phyloP scores from a whole-genome alignment of 2,888 invertebrate species.

The Xestia c-nigrum region DNA sequence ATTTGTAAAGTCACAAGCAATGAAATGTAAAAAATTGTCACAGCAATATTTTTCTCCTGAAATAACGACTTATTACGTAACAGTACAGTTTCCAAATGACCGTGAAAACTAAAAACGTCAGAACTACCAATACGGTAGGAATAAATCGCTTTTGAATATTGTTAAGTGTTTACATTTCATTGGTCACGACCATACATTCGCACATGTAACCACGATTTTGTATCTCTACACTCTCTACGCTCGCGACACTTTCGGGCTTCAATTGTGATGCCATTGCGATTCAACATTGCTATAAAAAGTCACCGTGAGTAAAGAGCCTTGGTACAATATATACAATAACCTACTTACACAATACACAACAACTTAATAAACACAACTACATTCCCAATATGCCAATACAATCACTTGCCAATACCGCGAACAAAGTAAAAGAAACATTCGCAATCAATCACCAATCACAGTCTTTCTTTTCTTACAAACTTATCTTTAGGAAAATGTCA shows the following conservation, averaged over 20 bases:
- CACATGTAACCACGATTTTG: neutral
- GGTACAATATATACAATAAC: neutral
- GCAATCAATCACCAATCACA: slow-evolving; percentile 58
- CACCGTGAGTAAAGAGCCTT: neutral
- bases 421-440: slow-evolving; percentile 48
- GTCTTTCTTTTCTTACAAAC: slow-evolving; percentile 59
- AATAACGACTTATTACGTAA: neutral
- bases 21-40: neutral
- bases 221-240: neutral
- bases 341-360: slow-evolving; percentile 1
- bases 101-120: neutral
- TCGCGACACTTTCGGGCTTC: neutral
- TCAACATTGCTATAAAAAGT: neutral
- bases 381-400: slow-evolving; percentile 36
- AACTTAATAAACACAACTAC: slow-evolving; percentile 27
- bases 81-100: neutral
- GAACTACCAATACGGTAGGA: neutral
- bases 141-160: neutral
- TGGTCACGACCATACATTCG: neutral
- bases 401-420: slow-evolving; percentile 41
- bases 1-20: neutral
- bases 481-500: slow-evolving; percentile 70
- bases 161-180: neutral
- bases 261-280: neutral
- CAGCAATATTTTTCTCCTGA: neutral